Evolutionary conservation across 2,797 vertebrate species (phyloP).

Genomic region (Brachymystax lenok): DNA sequence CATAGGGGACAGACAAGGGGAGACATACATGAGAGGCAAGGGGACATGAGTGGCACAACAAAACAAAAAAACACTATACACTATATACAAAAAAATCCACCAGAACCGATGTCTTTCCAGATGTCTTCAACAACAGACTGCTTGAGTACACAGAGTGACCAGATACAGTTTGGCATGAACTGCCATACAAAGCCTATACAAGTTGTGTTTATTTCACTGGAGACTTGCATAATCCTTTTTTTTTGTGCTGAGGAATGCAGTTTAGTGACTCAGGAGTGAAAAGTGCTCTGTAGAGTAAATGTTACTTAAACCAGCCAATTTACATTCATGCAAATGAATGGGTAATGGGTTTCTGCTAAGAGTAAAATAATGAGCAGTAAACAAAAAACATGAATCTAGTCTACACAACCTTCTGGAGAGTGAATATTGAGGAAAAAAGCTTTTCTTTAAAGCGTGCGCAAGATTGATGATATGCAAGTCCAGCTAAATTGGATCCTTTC

Average conservation of each 20-base stretch:
- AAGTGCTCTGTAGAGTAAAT: background rate
- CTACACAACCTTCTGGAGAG: background rate
- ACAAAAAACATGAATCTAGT: background rate
- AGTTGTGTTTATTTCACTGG: background rate
- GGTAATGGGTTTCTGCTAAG: background rate
- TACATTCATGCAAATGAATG: background rate
- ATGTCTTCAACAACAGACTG: background rate
- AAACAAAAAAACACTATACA: background rate
- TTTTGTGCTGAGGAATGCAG: background rate
- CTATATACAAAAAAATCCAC: background rate
- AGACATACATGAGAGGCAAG: background rate
- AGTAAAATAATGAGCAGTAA: background rate
- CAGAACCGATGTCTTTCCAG: background rate
- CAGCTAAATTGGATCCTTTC: constrained; percentile 22
- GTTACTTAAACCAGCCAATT: background rate
- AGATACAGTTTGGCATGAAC: background rate
- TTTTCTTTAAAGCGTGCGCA: background rate
- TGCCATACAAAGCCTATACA: background rate
- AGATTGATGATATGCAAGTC: constrained; percentile 21
- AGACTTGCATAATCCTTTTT: background rate
- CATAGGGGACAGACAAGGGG: background rate
- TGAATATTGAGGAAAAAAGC: background rate
- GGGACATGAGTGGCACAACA: background rate
- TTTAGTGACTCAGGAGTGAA: background rate
- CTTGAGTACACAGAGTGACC: background rate